Base-by-base conservation (phyloP, 53 echinoderm and acorn worm genomes). In the Pentamera pediparva region DNA sequence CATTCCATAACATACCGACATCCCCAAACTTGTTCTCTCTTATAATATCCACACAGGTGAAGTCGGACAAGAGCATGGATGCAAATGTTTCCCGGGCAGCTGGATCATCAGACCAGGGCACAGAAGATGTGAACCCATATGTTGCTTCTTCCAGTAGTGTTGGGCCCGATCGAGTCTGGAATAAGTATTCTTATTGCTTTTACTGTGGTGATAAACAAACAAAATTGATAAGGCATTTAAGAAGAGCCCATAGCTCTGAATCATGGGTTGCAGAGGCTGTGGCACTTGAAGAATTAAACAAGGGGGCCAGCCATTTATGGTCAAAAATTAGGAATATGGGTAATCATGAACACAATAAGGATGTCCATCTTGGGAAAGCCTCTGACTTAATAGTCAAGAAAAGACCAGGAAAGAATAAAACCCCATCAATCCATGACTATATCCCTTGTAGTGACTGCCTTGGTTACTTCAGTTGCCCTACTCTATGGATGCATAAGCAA, bases 401-500 rank as follows among this genome's bases (percentile, higher is more conserved):
- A 53, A 71, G 54, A 25, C 71, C 71, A 52, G 52, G 20, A 34
- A 13, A 26, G 4, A 35, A 53, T 6, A 15, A 12, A 32, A 6
- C 0, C 32, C 12, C 12, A 26, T 31, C 52, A 10, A 71, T 71
- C 4, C 3, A 1, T 5, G 53, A 52, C 35, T 71, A 51, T 1
- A 6, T 33, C 6, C 71, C 35, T 8, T 71, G 52, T 37, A 52
- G 53, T 32, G 71, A 71, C 18, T 71, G 71, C 35, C 18, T 48
- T 6, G 71, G 52, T 4, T 51, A 71, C 32, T 71, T 71, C 25
- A 17, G 1, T 2, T 51, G 1, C 6, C 52, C 9, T 13, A 35
- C 71, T 3, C 35, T 71, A 20, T 71, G 35, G 71, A 50, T 51
- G 4, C 71, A 71, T 34, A 71, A 71, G 35, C 52, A 71, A 51